Evolutionary conservation across 2,888 invertebrate genomes (phyloP), one percentile per base, ranked within the genome.

Genomic region (Kuschelorhynchus macadamiae): DNA sequence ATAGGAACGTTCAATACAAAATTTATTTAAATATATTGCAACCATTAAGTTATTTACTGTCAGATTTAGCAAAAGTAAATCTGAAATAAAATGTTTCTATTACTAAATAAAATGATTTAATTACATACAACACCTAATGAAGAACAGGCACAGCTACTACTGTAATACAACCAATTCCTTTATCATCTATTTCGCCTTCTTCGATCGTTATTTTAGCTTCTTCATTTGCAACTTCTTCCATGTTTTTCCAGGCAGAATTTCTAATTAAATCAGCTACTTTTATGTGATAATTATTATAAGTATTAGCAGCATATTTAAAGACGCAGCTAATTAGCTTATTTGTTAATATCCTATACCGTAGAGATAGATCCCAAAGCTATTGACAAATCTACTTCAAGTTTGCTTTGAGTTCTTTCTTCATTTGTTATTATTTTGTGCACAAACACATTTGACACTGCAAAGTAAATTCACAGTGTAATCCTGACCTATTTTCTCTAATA

Each of bases 151-250:
- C n/a, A n/a, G n/a, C n/a, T n/a, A 78, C 70, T 25, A 79, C 77
- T n/a, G 75, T 72, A 18, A 77, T 73, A 17, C 62, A 62, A n/a
- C 42, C 50, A 12, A 50, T 14, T 30, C 46, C 42, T 25, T 44
- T 20, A 12, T 61, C 32, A 21, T 61, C 61, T 8, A 61, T 39
- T 9, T 59, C 59, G 11, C 39, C 39, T 9, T 17, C 25, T 9
- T 47, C 39, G 17, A 2, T 61, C n/a, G 61, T 14, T 7, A 61
- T 4, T 41, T 42, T 52, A 17, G 50, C 52, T 52, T 61, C 61
- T 30, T 61, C 61, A 25, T 12, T 42, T 18, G 52, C 61, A 39
- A 52, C 52, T 18, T 33, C 52, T 50, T 52, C 30, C 42, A 50
- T 61, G 5, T 8, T 25, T 9, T 50, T n/a, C 52, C 50, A 50